Base-by-base conservation (phyloP, 1,140 invertebrate genomes). In the Panonychus citri region DNA sequence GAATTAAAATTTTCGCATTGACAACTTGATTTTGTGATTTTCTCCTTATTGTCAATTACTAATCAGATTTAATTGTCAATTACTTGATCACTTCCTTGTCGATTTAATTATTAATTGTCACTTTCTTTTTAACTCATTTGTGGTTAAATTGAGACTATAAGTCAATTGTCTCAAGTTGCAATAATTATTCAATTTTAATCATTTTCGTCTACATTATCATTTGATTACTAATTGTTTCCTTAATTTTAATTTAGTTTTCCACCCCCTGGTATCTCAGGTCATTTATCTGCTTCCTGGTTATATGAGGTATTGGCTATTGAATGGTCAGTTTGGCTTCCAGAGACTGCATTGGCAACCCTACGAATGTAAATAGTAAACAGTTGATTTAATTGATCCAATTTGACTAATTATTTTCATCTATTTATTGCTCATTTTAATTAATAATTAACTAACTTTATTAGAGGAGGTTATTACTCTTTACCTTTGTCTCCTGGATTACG, bases 381-480 rank as follows among this genome's bases (percentile, higher is more conserved):
- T n/a, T 52, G 10, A 15, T 5, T 12, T 7, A 17, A 27, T 24
- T 25, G 24, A 15, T 30, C 5, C 10, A 52, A 52, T n/a, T 52
- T 52, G 17, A 48, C 43, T 21, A 25, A 19, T 21, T 17, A 48
- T 19, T 8, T 7, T 25, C 43, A 34, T n/a, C n/a, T n/a, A n/a
- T n/a, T n/a, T n/a, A 56, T 39, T 5, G 15, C n/a, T 37, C 15
- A 34, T 40, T 19, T 12, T 12, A 12, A 19, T 40, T 12, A 13
- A 40, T 19, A 19, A 42, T 19, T 13, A 40, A 40, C 39, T 13
- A 13, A 13, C 48, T 34, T 48, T 60, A 55, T 53, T 15, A 76
- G 83, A 51, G 87, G 85, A 0, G 87, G 85, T 4, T 91, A 85
- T 71, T 91, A 90, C 67, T 86, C 83, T 3, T 83, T 88, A 0